Percentiles rank a stretch among this genome's conserved stretches.
These are phyloP conservation scores for Hypothenemus hampei DNA, from an alignment of 1,140 invertebrate species.

Conservation along the genomic window DNA sequence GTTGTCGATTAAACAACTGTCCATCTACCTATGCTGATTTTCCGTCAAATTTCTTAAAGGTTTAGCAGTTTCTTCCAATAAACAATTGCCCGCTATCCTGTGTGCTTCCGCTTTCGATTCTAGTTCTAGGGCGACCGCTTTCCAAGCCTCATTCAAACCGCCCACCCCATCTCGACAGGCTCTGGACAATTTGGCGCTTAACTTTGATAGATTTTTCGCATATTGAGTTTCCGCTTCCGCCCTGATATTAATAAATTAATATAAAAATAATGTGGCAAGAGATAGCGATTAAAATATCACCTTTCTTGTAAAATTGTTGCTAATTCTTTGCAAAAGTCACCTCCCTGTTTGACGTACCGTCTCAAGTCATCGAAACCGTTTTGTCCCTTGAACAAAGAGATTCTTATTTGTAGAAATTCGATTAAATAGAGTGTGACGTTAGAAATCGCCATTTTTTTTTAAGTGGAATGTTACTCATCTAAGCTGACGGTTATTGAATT, in stretches of 20 bases:
- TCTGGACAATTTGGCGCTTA: conserved; percentile 79
- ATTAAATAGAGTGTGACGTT: too few relatives aligned
- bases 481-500: neutral
- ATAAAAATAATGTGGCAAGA: neutral
- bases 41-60: conserved; percentile 70
- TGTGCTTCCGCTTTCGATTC: conserved; percentile 85
- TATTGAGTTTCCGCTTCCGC: conserved; percentile 86
- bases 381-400: conserved; percentile 76
- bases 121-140: conserved; percentile 83
- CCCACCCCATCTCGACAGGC: conserved; percentile 73
- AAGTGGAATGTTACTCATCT: neutral
- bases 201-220: conserved; percentile 82
- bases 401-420: too few relatives aligned
- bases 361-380: conserved; percentile 90
- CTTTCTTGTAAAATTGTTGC: conserved; percentile 84
- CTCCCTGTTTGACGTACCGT: conserved; percentile 86
- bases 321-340: conserved; percentile 90
- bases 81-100: conserved; percentile 59
- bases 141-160: conserved; percentile 83
- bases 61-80: conserved; percentile 85
- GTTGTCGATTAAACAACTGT: conserved; percentile 47
- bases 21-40: conserved; percentile 57
- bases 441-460: too few relatives aligned
- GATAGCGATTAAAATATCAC: conserved; percentile 48
- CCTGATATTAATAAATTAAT: conserved; percentile 50